These are phyloP conservation scores for Octopus bimaculoides DNA, from an alignment of 1,140 invertebrate genomes.

Conservation along the genomic window DNA sequence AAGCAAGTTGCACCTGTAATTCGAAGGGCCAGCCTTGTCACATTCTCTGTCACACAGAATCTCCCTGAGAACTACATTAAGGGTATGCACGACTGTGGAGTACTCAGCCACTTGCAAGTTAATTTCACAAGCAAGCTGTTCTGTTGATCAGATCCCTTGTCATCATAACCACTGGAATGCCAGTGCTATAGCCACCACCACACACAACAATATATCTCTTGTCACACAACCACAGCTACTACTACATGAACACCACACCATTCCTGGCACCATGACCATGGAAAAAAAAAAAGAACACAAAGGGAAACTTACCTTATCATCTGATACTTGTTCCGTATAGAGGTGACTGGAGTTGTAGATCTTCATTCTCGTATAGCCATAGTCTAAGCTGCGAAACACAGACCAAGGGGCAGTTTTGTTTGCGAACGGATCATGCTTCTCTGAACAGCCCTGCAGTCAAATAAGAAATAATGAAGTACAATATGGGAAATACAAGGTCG, in stretches of 20 bases:
- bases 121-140: no score
- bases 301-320: conserved; percentile 50
- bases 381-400: conserved; percentile 83
- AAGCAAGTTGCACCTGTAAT: no score
- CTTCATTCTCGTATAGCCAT: conserved; percentile 86
- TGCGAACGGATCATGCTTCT: conserved; percentile 62
- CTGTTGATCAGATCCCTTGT: no score
- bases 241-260: background rate
- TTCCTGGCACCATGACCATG: background rate
- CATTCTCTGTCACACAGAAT: no score
- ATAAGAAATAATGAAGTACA: background rate
- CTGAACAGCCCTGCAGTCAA: conserved; percentile 64
- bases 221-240: background rate
- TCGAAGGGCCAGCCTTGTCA: no score
- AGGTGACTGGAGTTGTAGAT: conserved; percentile 82
- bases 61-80: no score
- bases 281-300: background rate
- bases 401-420: conserved; percentile 31
- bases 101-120: no score
- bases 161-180: background rate
- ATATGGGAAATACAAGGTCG: no score
- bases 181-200: background rate
- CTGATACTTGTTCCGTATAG: conserved; percentile 90
- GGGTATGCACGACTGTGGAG: no score
- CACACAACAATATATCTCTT: background rate